Evolutionary conservation across 2,113 vertebrate genomes (phyloP).

Genomic region (Gymnarchus niloticus): DNA sequence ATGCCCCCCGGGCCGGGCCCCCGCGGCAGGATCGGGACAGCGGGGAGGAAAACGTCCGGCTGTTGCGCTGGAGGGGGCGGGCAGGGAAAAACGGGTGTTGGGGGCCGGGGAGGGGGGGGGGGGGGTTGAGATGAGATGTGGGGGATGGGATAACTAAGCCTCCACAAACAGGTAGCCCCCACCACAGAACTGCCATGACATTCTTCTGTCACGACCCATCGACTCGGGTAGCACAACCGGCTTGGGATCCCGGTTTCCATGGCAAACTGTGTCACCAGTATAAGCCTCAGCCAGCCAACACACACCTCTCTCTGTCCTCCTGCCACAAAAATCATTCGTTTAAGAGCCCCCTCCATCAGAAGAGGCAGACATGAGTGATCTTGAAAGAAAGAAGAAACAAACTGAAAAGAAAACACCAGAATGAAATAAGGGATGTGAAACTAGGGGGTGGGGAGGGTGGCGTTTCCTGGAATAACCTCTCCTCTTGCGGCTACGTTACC

Average conservation of each 20-base stretch:
- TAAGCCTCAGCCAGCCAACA: neutral
- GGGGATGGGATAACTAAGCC: conserved; percentile 67
- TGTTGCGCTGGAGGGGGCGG: conserved; percentile 59
- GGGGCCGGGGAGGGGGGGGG: conserved; percentile 46
- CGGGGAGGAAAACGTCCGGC: too few species aligned
- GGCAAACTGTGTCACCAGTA: neutral
- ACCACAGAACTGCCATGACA: conserved; percentile 56
- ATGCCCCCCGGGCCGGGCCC: too few species aligned
- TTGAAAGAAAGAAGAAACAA: neutral
- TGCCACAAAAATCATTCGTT: neutral
- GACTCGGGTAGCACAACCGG: neutral
- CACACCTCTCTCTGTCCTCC: neutral
- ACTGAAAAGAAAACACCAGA: neutral
- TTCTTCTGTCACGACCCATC: neutral
- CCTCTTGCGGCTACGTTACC: neutral
- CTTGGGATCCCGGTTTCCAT: neutral
- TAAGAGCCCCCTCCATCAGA: neutral
- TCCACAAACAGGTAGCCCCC: conserved; percentile 70
- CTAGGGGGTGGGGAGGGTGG: neutral
- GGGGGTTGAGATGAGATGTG: too few species aligned
- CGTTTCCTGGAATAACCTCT: neutral
- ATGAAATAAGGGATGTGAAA: neutral
- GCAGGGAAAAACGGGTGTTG: conserved; percentile 55
- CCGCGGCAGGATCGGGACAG: too few species aligned
- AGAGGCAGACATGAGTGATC: neutral